Percentiles rank a stretch among this genome's conserved stretches.
Conservation (phyloP, 2,113 vertebrate species). For the Myotis davidii region DNA sequence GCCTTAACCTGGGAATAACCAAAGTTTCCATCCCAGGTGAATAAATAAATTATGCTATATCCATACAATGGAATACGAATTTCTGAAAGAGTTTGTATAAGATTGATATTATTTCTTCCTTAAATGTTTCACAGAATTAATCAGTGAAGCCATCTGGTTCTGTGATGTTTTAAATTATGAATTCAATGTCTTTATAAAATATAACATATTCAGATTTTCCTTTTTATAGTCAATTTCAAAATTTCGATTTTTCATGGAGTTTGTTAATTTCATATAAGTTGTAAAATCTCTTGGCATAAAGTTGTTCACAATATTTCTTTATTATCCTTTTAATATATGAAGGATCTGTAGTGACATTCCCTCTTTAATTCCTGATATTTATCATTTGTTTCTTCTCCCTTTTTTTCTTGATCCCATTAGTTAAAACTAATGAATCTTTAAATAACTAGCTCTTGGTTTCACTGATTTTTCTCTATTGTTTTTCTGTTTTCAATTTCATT, state of each 20-base stretch:
- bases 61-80: neutral
- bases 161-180: neutral
- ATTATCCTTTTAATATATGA: neutral
- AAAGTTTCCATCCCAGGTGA: neutral
- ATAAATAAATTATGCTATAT: neutral
- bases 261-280: constrained; percentile 24
- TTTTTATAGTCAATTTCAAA: constrained; percentile 7
- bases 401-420: constrained; percentile 5
- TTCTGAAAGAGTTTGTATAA: constrained; percentile 1
- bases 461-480: neutral
- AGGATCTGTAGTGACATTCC: neutral
- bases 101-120: constrained; percentile 8
- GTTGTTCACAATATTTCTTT: neutral
- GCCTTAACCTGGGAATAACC: neutral
- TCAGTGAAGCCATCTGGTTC: neutral
- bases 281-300: constrained; percentile 22
- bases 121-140: neutral
- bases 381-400: neutral
- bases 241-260: neutral
- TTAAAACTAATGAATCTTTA: neutral
- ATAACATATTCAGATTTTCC: neutral
- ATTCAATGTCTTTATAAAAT: constrained; percentile 34
- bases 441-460: constrained; percentile 9
- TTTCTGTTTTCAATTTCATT: constrained; percentile 8
- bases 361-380: neutral